phyloP scores from a whole-genome alignment of 2,888 invertebrate genomes.

The Apocheima hispidaria region DNA sequence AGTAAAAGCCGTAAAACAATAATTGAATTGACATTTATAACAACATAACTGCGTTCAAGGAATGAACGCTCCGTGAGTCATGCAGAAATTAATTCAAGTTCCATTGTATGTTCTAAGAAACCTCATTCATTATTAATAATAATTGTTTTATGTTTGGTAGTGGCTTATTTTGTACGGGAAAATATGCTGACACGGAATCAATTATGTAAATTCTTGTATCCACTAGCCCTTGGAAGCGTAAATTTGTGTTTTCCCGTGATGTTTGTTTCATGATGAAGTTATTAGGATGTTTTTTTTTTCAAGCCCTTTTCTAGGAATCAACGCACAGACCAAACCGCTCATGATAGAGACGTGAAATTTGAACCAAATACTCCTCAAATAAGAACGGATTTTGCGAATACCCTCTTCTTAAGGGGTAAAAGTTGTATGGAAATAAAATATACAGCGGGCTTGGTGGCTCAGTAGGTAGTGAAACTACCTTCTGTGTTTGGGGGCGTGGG shows the following conservation, averaged over 20 bases:
- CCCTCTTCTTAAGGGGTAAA: too few species aligned
- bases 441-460: too few species aligned
- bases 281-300: background rate
- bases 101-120: conserved; percentile 66
- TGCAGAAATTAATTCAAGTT: conserved; percentile 53
- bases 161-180: conserved; percentile 48
- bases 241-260: background rate
- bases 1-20: too few species aligned
- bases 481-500: too few species aligned
- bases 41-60: background rate
- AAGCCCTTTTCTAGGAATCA: too few species aligned
- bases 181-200: conserved; percentile 29
- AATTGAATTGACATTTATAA: too few species aligned
- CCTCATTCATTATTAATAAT: conserved; percentile 78
- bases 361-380: too few species aligned
- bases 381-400: too few species aligned
- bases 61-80: conserved; percentile 34
- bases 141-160: conserved; percentile 60
- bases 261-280: background rate
- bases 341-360: too few species aligned
- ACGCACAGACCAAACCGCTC: too few species aligned
- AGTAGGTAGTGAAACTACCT: too few species aligned
- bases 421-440: too few species aligned
- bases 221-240: conserved; percentile 1
- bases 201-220: conserved; percentile 6